Evolutionary conservation across 1,140 invertebrate species (phyloP).

Genomic region (Caenorhabditis latens): DNA sequence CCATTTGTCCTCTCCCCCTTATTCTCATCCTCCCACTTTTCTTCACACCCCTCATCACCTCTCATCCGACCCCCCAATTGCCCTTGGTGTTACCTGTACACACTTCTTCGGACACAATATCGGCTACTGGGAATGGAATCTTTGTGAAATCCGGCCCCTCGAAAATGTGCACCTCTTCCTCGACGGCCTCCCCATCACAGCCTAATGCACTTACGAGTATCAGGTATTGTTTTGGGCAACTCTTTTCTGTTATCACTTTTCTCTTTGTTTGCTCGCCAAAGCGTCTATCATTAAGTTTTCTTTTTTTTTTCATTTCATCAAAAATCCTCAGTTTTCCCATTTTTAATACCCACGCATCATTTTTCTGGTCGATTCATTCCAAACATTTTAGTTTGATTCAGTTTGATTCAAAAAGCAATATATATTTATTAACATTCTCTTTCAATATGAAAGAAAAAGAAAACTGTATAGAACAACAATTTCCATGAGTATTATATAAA

Average conservation of each 20-base stretch:
- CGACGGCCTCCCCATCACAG: neutral
- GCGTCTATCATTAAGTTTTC: conserved; percentile 12
- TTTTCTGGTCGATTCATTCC: neutral
- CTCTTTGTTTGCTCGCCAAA: neutral
- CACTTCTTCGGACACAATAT: neutral
- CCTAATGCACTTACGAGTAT: conserved; percentile 49
- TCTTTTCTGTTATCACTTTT: conserved; percentile 2
- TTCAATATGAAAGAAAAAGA: too few species aligned
- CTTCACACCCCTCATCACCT: neutral
- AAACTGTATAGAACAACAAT: neutral
- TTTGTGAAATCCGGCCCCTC: neutral
- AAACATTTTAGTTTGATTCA: neutral
- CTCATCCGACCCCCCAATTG: neutral
- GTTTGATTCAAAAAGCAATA: neutral
- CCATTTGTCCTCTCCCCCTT: conserved; percentile 31
- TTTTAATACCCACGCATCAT: neutral
- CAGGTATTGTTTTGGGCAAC: conserved; percentile 28
- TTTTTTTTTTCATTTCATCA: neutral
- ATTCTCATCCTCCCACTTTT: conserved; percentile 30
- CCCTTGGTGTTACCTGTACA: conserved; percentile 35
- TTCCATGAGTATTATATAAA: conserved; percentile 25
- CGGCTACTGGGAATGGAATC: neutral
- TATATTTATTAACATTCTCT: too few species aligned
- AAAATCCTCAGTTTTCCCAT: neutral
- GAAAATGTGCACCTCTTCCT: conserved; percentile 33